Base-by-base conservation (phyloP, 2,113 vertebrate genomes). In the Chloropsis hardwickii region DNA sequence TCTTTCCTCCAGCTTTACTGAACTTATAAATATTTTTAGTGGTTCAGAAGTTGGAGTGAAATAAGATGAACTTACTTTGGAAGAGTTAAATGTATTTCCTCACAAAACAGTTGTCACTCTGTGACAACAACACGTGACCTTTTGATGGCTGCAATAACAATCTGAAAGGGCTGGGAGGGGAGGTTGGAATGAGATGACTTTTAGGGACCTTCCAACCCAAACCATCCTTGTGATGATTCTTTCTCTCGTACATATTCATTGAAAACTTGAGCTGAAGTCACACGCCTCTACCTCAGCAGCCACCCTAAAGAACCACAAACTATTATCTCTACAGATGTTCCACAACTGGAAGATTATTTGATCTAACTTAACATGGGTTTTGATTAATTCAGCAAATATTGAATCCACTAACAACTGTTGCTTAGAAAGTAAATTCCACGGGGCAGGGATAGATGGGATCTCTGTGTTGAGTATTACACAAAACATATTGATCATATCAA, bases 11-110 rank as follows among this genome's bases (percentile, higher is more conserved):
- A 64, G 24, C 53, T 56, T 47, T 31, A 16, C n/a, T 77, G 50
- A 37, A 61, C 76, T 82, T 69, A 65, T 81, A 92, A 91, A 89
- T 95, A 86, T 92, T 87, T 91, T 54, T 31, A 82, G 64, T 58
- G 57, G 42, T 93, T 94, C 91, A 61, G 77, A 79, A 67, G 72
- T 60, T 79, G 65, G 90, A 81, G 40, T 69, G 37, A 57, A 87
- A 21, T 74, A 44, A 88, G 71, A 83, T 44, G 39, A 71, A 74
- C 66, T 82, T 72, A 29, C 48, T 90, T 87, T 14, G 54, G 56
- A 70, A 90, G 50, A 1, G 6, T 22, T 71, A 56, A 62, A 79
- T 67, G 3, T 71, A 72, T 85, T 93, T 89, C 50, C 54, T 86
- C 56, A 76, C 62, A 83, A 88, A 93, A 92, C 47, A 66, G 31